These are phyloP conservation scores for Listronotus bonariensis DNA, from an alignment of 1,140 invertebrate species.

Conservation along the genomic window DNA sequence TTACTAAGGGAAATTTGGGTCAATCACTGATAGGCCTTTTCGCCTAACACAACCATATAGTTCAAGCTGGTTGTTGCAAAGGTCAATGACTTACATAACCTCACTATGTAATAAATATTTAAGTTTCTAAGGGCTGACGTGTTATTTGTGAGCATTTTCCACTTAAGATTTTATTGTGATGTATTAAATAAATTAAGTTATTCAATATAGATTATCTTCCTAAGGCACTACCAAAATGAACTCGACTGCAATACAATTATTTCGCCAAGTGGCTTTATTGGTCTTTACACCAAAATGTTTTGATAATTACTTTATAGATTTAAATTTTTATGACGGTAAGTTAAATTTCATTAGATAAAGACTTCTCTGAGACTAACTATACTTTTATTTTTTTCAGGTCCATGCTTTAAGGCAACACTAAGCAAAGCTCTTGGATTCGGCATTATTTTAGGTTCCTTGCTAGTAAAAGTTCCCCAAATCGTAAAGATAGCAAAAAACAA, in stretches of 20 bases:
- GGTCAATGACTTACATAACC: too few relatives aligned
- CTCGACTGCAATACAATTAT: slow-evolving; percentile 26
- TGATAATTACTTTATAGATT: slow-evolving; percentile 74
- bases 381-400: slow-evolving; percentile 64
- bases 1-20: too few relatives aligned
- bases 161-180: too few relatives aligned
- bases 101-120: too few relatives aligned
- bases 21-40: too few relatives aligned
- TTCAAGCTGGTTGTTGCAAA: too few relatives aligned
- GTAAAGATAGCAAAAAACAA: slow-evolving; percentile 82
- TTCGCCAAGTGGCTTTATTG: slow-evolving; percentile 54
- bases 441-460: slow-evolving; percentile 85
- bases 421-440: slow-evolving; percentile 86
- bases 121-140: neutral
- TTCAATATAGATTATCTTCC: too few relatives aligned
- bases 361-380: neutral
- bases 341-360: slow-evolving; percentile 23
- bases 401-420: slow-evolving; percentile 82
- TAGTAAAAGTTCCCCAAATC: slow-evolving; percentile 95
- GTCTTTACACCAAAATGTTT: slow-evolving; percentile 71
- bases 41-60: too few relatives aligned
- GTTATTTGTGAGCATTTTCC: too few relatives aligned
- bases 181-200: too few relatives aligned
- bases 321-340: slow-evolving; percentile 77
- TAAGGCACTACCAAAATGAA: slow-evolving; percentile 9